Conservation (phyloP, 2,797 vertebrate species). For the Bryconaethiops microstoma region DNA sequence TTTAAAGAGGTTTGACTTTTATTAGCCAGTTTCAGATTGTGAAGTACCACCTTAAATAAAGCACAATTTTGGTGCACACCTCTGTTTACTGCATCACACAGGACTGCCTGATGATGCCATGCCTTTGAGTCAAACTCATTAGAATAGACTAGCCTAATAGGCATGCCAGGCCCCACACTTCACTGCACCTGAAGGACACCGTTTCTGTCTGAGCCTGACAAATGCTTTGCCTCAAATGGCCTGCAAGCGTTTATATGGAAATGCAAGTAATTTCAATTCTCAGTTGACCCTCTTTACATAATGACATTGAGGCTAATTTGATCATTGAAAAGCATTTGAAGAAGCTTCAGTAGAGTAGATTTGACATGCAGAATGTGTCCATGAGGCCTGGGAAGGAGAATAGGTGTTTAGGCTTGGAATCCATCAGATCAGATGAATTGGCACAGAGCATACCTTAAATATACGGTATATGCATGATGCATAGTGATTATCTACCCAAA, state of each 20-base stretch:
- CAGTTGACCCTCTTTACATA: constrained; percentile 46
- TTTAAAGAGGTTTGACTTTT: background rate
- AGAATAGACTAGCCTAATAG: constrained; percentile 24
- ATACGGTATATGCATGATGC: background rate
- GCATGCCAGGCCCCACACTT: constrained; percentile 3
- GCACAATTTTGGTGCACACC: background rate
- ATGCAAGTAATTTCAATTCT: constrained; percentile 42
- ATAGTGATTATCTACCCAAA: background rate
- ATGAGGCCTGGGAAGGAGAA: background rate
- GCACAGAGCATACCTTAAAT: background rate
- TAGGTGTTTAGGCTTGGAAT: background rate
- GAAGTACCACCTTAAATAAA: background rate
- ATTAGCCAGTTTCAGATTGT: background rate
- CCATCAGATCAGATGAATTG: background rate
- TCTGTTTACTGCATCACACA: background rate
- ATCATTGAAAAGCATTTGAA: constrained; percentile 23
- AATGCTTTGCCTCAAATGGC: constrained; percentile 34
- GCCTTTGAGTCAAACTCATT: constrained; percentile 3
- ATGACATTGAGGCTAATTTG: constrained; percentile 47
- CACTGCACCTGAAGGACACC: constrained; percentile 13
- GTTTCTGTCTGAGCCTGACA: constrained; percentile 24
- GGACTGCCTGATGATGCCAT: constrained; percentile 14
- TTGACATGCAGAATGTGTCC: constrained; percentile 28
- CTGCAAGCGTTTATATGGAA: constrained; percentile 41
- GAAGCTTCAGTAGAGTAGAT: constrained; percentile 16